These are phyloP conservation scores for Syrmaticus mikado DNA, from an alignment of 2,113 vertebrate genomes.

Conservation along the genomic window DNA sequence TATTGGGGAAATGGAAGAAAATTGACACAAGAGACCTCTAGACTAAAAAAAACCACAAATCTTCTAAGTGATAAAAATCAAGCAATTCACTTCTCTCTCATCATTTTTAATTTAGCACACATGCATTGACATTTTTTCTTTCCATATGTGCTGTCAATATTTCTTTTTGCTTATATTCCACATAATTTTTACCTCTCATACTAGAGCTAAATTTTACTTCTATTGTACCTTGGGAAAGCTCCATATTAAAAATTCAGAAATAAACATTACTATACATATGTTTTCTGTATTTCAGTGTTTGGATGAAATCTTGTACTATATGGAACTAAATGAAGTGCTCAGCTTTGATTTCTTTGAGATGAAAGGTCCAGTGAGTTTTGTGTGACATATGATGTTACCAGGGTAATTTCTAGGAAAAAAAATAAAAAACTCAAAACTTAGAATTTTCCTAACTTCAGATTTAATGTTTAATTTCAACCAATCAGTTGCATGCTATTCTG, in stretches of 20 bases:
- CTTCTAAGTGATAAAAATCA: background rate
- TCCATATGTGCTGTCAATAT: background rate
- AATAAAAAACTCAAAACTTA: background rate
- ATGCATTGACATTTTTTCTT: background rate
- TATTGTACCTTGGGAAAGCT: background rate
- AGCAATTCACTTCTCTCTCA: background rate
- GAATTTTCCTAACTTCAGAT: background rate
- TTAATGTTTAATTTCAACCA: background rate
- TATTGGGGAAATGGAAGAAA: accelerated
- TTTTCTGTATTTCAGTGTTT: background rate
- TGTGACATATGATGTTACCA: background rate
- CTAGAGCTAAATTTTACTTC: background rate
- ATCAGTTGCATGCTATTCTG: background rate
- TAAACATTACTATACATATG: background rate
- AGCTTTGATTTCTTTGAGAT: background rate
- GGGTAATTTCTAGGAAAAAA: background rate
- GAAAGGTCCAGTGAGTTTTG: background rate
- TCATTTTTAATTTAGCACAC: background rate
- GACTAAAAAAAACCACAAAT: background rate
- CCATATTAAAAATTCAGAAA: background rate
- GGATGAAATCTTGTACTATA: background rate
- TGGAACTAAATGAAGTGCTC: background rate
- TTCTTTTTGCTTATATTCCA: background rate
- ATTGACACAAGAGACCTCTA: background rate
- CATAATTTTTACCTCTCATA: background rate